Base-by-base conservation (phyloP, 2,888 invertebrate genomes). In the Lycophotia porphyrea region DNA sequence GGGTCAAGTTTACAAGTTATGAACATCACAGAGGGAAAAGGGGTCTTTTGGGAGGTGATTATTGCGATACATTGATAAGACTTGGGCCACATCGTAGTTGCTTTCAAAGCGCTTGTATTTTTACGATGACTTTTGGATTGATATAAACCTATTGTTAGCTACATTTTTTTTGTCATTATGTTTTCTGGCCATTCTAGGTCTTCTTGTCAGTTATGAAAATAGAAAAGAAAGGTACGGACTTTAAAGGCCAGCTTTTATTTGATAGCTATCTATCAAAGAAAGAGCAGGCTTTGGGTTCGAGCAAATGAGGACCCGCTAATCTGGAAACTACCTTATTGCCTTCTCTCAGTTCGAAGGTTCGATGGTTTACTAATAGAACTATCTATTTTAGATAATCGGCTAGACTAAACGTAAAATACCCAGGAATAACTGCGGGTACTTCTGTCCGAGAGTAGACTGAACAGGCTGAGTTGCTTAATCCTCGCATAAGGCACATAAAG, bases 1-100 rank as follows among this genome's bases (percentile, higher is more conserved):
- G 39, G 61, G 79, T 79, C 68, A 82, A 76, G 82, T 76, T 82
- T 76, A 81, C 67, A 36, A 24, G 15, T 39, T 63, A 36, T 71
- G 8, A 31, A 15, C 44, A 31, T 31, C 27, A n/a, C 9, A 44
- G n/a, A 44, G 21, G 44, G 36, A 55, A 58, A 31, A 67, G 27
- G 44, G 55, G 8, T 31, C 78, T 55, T 76, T 64, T 63, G 42
- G 34, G 42, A 49, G 58, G 15, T 49, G 5, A 24, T 42, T 42
- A 1, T 18, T n/a, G 24, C 1, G 34, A 42, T 18, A 42, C 8
- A 42, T 27, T 27, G 18, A 58, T 27, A 27, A 7, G 55, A n/a
- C n/a, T 58, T 58, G 18, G 8, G 27, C 8, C 55, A 55, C 18
- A 31, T 18, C 31, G 18, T 18, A 31, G 58, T 58, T 58, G 31